These are phyloP conservation scores for Uloborus diversus DNA, from an alignment of 1,140 invertebrate species.

Conservation along the genomic window DNA sequence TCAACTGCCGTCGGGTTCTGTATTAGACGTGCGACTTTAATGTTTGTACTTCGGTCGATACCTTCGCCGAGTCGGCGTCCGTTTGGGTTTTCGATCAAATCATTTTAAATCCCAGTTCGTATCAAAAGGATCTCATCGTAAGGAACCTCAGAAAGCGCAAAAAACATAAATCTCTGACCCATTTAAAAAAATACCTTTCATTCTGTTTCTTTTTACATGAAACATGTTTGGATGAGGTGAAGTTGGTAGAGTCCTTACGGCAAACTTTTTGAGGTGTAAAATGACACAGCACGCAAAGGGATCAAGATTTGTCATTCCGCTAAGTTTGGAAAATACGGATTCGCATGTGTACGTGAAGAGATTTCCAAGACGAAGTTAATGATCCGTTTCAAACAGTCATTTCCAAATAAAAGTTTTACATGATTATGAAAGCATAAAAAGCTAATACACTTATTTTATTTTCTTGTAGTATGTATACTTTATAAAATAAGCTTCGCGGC, in stretches of 20 bases:
- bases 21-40: background rate
- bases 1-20: background rate
- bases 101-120: background rate
- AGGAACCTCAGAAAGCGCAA: background rate
- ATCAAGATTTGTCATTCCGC: conserved; percentile 23
- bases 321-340: background rate
- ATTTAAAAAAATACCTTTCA: background rate
- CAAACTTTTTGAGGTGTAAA: conserved; percentile 19
- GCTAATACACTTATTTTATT: too few species aligned
- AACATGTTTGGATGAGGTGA: background rate
- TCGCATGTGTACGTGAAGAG: too few species aligned
- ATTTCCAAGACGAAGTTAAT: too few species aligned
- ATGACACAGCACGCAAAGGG: conserved; percentile 12
- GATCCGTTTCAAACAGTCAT: too few species aligned
- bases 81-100: conserved; percentile 23
- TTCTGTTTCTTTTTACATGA: too few species aligned
- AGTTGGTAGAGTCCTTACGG: background rate
- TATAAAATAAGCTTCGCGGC: too few species aligned
- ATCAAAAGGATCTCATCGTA: background rate
- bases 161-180: background rate
- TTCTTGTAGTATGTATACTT: too few species aligned
- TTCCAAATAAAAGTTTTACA: too few species aligned
- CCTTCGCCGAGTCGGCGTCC: background rate
- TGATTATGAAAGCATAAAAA: too few species aligned
- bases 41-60: conserved; percentile 4